A percentile compares a stretch with the other conserved stretches of the same genome.
Conservation (phyloP, 2,113 vertebrate genomes). For the Diadophis punctatus region DNA sequence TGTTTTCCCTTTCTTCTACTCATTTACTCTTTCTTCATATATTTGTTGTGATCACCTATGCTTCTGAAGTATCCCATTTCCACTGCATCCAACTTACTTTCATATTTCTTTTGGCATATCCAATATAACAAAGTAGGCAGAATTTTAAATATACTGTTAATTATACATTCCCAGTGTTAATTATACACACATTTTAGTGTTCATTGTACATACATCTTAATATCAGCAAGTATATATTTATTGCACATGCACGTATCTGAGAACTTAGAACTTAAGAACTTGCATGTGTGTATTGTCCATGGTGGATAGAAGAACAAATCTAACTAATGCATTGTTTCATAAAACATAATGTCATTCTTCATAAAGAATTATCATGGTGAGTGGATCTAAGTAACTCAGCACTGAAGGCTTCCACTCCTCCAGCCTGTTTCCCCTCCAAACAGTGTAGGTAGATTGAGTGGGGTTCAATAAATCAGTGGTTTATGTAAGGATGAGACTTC, state of each 20-base stretch:
- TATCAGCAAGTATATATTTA: background rate
- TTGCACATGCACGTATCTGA: background rate
- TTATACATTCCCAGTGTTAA: background rate
- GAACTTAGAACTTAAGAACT: background rate
- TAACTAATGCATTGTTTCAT: background rate
- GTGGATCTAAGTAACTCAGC: background rate
- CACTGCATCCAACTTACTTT: background rate
- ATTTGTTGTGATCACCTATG: background rate
- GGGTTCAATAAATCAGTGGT: background rate
- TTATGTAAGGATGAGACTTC: background rate
- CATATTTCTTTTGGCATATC: background rate
- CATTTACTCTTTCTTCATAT: background rate
- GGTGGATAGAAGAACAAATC: background rate
- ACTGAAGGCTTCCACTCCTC: background rate
- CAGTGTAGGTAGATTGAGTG: background rate
- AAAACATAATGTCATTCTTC: background rate
- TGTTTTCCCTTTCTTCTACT: background rate
- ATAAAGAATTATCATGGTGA: background rate
- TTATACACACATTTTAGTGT: background rate
- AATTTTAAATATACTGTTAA: background rate
- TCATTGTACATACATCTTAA: too few species aligned
- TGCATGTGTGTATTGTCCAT: background rate
- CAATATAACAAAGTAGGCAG: background rate
- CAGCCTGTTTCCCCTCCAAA: background rate
- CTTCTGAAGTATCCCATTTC: background rate